These are phyloP conservation scores for Coracopsis vasa DNA, from an alignment of 2,113 vertebrate species.

Conservation along the genomic window DNA sequence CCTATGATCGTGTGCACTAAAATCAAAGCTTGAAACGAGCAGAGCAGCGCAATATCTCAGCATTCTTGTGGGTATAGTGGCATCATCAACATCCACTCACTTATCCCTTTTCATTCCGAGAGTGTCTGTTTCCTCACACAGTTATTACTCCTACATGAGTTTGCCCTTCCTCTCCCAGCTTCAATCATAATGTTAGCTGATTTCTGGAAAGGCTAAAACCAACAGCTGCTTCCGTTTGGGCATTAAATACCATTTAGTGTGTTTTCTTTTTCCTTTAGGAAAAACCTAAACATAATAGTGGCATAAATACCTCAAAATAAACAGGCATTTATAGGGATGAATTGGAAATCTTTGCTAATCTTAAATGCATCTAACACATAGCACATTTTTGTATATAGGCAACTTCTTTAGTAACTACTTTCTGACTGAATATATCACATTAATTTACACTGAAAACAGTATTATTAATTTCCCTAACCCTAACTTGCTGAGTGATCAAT, in stretches of 20 bases:
- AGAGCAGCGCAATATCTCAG: slow-evolving; percentile 10
- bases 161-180: neutral
- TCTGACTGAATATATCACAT: neutral
- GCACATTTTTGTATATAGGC: neutral
- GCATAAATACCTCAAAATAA: slow-evolving; percentile 12
- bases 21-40: slow-evolving; percentile 14
- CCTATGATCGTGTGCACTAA: neutral
- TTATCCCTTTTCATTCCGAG: slow-evolving; percentile 26
- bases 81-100: slow-evolving; percentile 41
- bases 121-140: slow-evolving; percentile 29
- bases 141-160: slow-evolving; percentile 42
- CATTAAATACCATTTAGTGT: slow-evolving; percentile 28
- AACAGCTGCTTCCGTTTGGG: slow-evolving; percentile 49
- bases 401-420: neutral
- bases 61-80: slow-evolving; percentile 40
- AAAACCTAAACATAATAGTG: neutral
- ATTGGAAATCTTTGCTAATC: slow-evolving; percentile 6
- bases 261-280: slow-evolving; percentile 18
- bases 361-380: neutral
- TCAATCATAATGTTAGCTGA: slow-evolving; percentile 34
- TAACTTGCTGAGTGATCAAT: neutral
- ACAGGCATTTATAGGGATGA: neutral
- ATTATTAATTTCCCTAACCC: neutral
- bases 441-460: neutral
- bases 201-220: slow-evolving; percentile 43